Evolutionary conservation across 2,888 invertebrate species (phyloP), one percentile per base, ranked within the genome.

Genomic region (Rotaria socialis): DNA sequence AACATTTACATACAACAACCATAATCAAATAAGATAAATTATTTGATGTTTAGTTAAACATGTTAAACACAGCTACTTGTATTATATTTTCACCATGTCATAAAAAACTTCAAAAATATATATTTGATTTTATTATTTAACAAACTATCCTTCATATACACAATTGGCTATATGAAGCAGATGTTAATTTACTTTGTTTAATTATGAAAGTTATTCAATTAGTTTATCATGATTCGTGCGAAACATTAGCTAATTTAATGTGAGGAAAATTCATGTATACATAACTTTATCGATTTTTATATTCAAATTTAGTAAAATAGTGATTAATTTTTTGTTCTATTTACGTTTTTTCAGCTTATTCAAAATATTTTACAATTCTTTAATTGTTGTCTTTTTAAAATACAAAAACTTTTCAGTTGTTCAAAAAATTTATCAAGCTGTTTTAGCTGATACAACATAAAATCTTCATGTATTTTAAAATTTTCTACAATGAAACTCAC

Each of bases 401-500:
- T 87, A 35, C 8, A 85, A 87, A 60, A 86, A 60, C 67, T 87
- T 87, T 86, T 87, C 87, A 80, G 85, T 90, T 85, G 89, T 95
- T 74, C 94, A 94, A 89, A 94, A 94, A 90, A 92, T 95, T 85
- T 94, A 86, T 52, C 85, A 85, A 80, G 75, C 56, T 10, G 85
- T 86, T 56, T 67, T 86, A 41, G 16, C 52, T 56, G 86, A 86
- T 55, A 85, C 75, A 27, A 84, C 84, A 60, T 52, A 93, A 94
- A 84, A 93, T 94, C 6, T 92, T 95, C 88, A 93, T 93, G 85
- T 93, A 95, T 14, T 95, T 95, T 90, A 95, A 94, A 90, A 94
- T 14, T 58, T 56, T 22, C 84, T 67, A 43, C 24, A 84, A 67
- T 52, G 84, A 55, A 85, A 86, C 41, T 47, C 50, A 16, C 35